Base-by-base conservation (phyloP, 2,888 invertebrate genomes). In the Diploptera punctata region DNA sequence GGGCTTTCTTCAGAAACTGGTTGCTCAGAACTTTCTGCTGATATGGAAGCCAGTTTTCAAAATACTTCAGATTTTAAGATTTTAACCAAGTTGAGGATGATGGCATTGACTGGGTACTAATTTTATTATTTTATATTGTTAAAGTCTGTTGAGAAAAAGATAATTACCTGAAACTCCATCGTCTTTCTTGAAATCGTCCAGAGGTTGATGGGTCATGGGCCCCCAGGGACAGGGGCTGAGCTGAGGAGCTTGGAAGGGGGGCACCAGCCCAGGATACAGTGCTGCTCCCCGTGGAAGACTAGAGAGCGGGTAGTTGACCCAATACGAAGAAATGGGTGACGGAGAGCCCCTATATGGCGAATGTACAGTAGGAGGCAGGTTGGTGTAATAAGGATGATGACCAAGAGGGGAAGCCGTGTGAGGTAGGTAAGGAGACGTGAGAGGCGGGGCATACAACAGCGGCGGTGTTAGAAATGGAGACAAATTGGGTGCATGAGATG, bases 111-210 rank as follows among this genome's bases (percentile, higher is more conserved):
- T n/a, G n/a, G n/a, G n/a, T n/a, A n/a, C n/a, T n/a, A n/a, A n/a
- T n/a, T n/a, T n/a, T n/a, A n/a, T n/a, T n/a, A n/a, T n/a, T n/a
- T n/a, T n/a, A n/a, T n/a, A n/a, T n/a, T n/a, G n/a, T n/a, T n/a
- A n/a, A n/a, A n/a, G n/a, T n/a, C n/a, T n/a, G n/a, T n/a, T n/a
- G n/a, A n/a, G n/a, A n/a, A n/a, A n/a, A n/a, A n/a, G n/a, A n/a
- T n/a, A n/a, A n/a, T 72, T 76, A 88, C 88, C 88, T 83, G 88
- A 86, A 79, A 86, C 84, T 80, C 86, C 85, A 81, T 88, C 88
- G 77, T 77, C 77, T 70, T 73, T 75, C 73, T 76, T 77, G 26
- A 77, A 70, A 70, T 76, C 75, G 57, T 76, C 76, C 29, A 76
- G 68, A 33, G 78, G 71, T 38, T 78, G 78, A 54, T 73, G 77